Conservation (phyloP, 2,888 invertebrate genomes). For the Pheosia tremula region DNA sequence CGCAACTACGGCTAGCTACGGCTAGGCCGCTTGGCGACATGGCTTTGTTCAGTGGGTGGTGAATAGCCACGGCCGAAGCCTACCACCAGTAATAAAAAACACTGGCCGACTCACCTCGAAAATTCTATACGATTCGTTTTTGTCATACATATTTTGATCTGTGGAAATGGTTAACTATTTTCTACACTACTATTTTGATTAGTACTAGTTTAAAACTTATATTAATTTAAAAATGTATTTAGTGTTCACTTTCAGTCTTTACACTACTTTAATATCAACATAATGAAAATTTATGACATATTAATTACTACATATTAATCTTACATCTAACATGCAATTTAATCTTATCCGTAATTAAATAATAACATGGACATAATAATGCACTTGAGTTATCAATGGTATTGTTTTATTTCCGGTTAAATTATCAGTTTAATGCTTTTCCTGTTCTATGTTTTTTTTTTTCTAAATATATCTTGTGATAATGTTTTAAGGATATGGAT, state of each 20-base stretch:
- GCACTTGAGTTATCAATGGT: slow-evolving; percentile 1
- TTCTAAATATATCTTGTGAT: neutral
- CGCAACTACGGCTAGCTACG: no score
- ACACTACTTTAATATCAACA: neutral
- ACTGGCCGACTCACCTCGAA: slow-evolving; percentile 22
- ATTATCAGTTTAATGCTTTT: slow-evolving; percentile 1
- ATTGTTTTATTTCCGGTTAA: neutral
- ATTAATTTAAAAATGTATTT: no score
- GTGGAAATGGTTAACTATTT: no score
- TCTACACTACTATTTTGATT: neutral
- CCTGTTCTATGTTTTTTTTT: neutral
- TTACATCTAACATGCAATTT: neutral
- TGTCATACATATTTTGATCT: neutral
- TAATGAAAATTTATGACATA: neutral
- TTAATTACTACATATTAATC: neutral
- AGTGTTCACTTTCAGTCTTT: neutral
- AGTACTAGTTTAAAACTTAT: neutral
- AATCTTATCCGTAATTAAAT: neutral
- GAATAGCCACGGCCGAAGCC: no score
- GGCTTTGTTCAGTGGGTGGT: no score
- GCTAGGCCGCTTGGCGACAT: no score
- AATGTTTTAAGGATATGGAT: no score
- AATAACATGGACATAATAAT: neutral
- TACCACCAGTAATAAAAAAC: no score
- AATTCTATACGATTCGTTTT: slow-evolving; percentile 25